phyloP scores from a whole-genome alignment of 1,140 invertebrate genomes.

The Mamestra configurata region DNA sequence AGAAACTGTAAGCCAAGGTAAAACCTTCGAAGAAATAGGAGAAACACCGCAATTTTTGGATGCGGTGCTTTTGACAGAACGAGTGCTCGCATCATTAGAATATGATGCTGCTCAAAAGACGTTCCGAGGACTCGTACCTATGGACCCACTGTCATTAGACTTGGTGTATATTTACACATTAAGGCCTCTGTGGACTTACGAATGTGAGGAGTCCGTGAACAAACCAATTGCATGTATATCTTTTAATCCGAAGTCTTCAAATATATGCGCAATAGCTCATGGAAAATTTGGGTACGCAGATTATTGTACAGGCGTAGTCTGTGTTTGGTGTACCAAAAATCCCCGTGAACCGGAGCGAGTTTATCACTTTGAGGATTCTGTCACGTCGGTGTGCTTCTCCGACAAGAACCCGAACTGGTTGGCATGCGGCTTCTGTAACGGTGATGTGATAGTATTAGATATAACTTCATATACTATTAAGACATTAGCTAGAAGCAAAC shows the following conservation, averaged over 20 bases:
- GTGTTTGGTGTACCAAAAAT: constrained; percentile 96
- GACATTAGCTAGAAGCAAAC: constrained; percentile 88
- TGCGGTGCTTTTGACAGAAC: constrained; percentile 90
- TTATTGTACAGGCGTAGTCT: constrained; percentile 89
- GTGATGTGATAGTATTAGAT: constrained; percentile 92
- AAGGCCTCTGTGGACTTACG: constrained; percentile 90
- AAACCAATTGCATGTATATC: constrained; percentile 89
- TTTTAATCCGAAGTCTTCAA: constrained; percentile 90
- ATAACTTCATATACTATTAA: constrained; percentile 88
- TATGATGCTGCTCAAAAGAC: constrained; percentile 90
- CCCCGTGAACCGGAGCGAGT: constrained; percentile 93
- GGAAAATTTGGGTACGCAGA: constrained; percentile 89
- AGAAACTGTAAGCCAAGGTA: constrained; percentile 53
- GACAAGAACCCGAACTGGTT: constrained; percentile 91
- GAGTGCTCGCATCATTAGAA: constrained; percentile 91
- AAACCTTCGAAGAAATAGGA: constrained; percentile 76
- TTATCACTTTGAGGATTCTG: constrained; percentile 91
- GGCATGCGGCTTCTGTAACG: constrained; percentile 94
- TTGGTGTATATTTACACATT: constrained; percentile 90
- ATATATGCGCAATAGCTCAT: constrained; percentile 92
- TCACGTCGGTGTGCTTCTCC: constrained; percentile 93
- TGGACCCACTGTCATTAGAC: constrained; percentile 89
- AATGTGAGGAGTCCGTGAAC: constrained; percentile 80
- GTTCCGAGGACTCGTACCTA: constrained; percentile 89
- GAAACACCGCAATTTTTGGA: constrained; percentile 88